phyloP scores from a whole-genome alignment of 2,888 invertebrate species.

The Caenorhabditis sinica region DNA sequence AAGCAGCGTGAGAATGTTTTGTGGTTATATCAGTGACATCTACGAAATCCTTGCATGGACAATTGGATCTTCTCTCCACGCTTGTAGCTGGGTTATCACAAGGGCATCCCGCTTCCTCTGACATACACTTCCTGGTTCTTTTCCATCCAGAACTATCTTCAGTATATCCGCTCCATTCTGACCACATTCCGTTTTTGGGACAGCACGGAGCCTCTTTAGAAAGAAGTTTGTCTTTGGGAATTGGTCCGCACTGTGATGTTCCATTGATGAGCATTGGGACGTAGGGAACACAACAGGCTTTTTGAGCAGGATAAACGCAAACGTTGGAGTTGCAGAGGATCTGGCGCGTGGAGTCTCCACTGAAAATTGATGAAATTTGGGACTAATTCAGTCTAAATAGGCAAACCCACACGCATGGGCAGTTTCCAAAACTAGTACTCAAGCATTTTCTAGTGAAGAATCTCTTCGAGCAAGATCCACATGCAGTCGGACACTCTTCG shows the following conservation, averaged over 20 bases:
- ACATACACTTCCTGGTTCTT: background rate
- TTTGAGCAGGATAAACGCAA: conserved; percentile 33
- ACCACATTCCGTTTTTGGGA: conserved; percentile 18
- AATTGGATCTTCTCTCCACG: background rate
- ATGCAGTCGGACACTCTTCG: conserved; percentile 15
- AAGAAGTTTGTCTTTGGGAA: conserved; percentile 8
- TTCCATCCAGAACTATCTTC: background rate
- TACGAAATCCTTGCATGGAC: background rate
- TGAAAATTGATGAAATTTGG: conserved; percentile 2
- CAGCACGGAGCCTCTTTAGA: conserved; percentile 8
- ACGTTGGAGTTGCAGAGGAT: conserved; percentile 22
- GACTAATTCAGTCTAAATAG: no score
- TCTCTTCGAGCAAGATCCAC: conserved; percentile 41
- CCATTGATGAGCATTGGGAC: conserved; percentile 37
- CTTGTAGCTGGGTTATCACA: conserved; percentile 11
- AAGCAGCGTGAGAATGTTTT: background rate
- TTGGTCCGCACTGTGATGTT: conserved; percentile 32
- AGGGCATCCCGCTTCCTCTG: background rate
- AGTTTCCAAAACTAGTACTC: background rate
- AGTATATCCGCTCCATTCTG: conserved; percentile 14
- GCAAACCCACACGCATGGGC: conserved; percentile 32
- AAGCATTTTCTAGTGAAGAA: conserved; percentile 23
- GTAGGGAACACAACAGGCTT: conserved; percentile 35
- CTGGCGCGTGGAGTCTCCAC: conserved; percentile 35
- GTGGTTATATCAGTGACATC: background rate